Percentiles rank a stretch among this genome's conserved stretches.
Evolutionary conservation across 1,140 invertebrate species (phyloP).

Genomic region (Calliopsis andreniformis): DNA sequence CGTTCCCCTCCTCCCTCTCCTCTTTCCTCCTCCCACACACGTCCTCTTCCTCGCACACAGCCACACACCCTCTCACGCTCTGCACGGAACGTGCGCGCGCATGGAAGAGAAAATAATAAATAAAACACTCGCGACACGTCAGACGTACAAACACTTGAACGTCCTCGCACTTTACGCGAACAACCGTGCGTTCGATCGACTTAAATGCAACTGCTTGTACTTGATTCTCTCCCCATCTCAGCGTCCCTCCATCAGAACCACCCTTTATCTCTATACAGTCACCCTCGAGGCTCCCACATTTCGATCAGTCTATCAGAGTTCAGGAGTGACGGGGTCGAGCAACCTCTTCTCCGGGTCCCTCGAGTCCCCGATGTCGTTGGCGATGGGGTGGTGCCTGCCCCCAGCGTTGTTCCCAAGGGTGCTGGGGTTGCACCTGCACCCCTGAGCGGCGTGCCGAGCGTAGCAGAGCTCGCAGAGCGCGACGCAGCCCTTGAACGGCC

Average conservation of each 20-base stretch:
- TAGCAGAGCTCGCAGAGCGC: conserved; percentile 90
- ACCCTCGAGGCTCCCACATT: too few relatives aligned
- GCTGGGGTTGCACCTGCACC: conserved; percentile 84
- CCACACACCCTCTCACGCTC: too few relatives aligned
- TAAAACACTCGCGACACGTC: conserved; percentile 60
- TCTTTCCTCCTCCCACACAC: background rate
- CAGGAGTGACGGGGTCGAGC: conserved; percentile 78
- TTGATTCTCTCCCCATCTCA: conserved; percentile 55
- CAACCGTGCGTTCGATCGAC: conserved; percentile 51
- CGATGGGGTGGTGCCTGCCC: conserved; percentile 77
- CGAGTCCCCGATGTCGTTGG: conserved; percentile 74
- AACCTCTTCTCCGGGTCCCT: conserved; percentile 78
- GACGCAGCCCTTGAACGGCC: conserved; percentile 92
- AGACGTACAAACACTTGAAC: conserved; percentile 57
- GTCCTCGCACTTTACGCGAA: conserved; percentile 8
- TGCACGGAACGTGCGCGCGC: conserved; percentile 23
- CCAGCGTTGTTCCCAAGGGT: conserved; percentile 79
- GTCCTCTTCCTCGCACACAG: background rate
- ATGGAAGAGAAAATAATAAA: conserved; percentile 63
- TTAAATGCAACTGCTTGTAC: conserved; percentile 81
- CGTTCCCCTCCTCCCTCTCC: background rate
- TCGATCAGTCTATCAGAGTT: conserved; percentile 68
- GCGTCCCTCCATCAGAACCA: too few relatives aligned
- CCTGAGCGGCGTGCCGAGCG: conserved; percentile 87
- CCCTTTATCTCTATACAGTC: too few relatives aligned